Evolutionary conservation across 2,113 vertebrate genomes (phyloP).

Genomic region (Ramphastos sulfuratus): DNA sequence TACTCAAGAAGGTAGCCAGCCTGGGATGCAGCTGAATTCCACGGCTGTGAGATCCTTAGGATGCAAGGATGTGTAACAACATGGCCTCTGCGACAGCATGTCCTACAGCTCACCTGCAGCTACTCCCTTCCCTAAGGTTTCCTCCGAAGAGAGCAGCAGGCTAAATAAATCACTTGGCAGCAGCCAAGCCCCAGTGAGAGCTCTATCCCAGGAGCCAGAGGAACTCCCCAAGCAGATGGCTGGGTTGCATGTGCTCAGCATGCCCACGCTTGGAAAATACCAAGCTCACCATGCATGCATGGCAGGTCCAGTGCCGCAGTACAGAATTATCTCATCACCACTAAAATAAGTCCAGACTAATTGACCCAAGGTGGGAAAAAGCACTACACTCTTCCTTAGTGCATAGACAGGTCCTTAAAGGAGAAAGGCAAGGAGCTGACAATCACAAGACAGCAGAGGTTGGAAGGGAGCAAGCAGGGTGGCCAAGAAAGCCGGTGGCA

Average conservation of each 20-base stretch:
- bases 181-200: not conserved
- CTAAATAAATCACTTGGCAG: not conserved
- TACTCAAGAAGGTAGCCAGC: not conserved
- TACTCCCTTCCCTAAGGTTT: not conserved
- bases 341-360: not conserved
- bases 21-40: not conserved
- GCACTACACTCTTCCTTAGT: not conserved
- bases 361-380: not conserved
- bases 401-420: not conserved
- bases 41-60: not conserved
- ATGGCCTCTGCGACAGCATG: accelerated
- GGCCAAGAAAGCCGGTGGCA: too few relatives aligned
- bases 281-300: accelerated
- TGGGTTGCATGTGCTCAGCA: not conserved
- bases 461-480: too few relatives aligned
- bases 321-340: not conserved
- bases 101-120: not conserved
- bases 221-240: not conserved
- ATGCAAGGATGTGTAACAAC: not conserved
- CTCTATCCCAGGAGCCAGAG: not conserved
- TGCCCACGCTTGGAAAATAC: not conserved
- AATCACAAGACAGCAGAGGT: too few relatives aligned
- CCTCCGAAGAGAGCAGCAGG: not conserved
- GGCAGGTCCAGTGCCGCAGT: not conserved
- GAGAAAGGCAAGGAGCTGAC: not conserved